A percentile compares a stretch with the other conserved stretches of the same genome.
phyloP scores from a whole-genome alignment of 2,113 vertebrate species.

The Melanocharis versteri region DNA sequence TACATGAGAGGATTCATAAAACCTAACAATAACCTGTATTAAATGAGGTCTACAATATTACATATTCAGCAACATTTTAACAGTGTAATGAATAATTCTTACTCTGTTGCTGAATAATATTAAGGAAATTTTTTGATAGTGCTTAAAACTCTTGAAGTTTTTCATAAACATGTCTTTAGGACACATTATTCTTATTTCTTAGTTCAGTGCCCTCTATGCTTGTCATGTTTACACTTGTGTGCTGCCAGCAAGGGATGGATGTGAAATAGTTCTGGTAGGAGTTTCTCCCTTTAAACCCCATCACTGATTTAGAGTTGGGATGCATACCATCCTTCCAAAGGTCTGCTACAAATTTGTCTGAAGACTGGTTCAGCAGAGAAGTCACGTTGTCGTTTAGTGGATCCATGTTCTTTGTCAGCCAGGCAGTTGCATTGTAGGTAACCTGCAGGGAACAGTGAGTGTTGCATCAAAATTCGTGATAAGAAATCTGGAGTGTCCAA shows the following conservation, averaged over 20 bases:
- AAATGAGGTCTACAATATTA: neutral
- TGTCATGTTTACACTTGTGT: neutral
- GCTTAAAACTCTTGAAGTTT: neutral
- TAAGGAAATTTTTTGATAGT: neutral
- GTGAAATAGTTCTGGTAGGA: neutral
- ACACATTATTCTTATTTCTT: neutral
- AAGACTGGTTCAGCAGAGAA: constrained; percentile 87
- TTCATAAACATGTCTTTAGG: neutral
- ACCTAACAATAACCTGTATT: neutral
- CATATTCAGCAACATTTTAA: neutral
- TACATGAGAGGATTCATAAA: neutral
- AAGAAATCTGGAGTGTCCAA: neutral
- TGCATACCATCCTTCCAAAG: constrained; percentile 92
- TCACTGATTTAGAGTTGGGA: neutral
- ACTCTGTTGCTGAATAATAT: neutral
- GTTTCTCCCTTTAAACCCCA: neutral
- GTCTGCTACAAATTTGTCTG: constrained; percentile 89
- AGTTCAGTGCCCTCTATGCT: neutral
- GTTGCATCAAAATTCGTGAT: neutral
- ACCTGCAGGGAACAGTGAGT: constrained; percentile 75
- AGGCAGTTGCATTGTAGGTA: constrained; percentile 86
- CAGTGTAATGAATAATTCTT: neutral
- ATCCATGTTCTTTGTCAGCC: constrained; percentile 98
- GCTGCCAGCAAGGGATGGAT: neutral
- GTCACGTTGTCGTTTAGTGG: constrained; percentile 94